These are phyloP conservation scores for Labeo calbasu DNA, from an alignment of 2,797 vertebrate genomes.

Conservation along the genomic window DNA sequence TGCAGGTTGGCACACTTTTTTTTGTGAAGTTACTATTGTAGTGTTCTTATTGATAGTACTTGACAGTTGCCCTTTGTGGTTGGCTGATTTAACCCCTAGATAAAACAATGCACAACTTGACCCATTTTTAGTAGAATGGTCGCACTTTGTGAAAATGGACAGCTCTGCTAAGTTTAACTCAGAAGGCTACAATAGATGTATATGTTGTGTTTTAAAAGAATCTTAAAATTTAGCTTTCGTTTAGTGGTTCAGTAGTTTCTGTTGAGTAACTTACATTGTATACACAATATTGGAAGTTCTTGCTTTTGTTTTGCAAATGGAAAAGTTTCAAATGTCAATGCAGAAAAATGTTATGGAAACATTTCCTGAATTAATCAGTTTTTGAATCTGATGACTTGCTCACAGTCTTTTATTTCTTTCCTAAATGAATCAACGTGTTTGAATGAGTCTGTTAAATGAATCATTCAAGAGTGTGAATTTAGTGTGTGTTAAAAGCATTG, in stretches of 20 bases:
- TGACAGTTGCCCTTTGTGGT: not conserved
- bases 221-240: not conserved
- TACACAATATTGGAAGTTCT: not conserved
- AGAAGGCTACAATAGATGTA: not conserved
- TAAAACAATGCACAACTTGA: not conserved
- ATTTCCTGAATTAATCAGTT: not conserved
- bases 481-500: not conserved
- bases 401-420: not conserved
- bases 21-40: not conserved
- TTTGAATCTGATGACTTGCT: not conserved
- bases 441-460: not conserved
- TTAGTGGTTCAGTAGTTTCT: not conserved
- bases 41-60: not conserved
- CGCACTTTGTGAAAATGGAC: not conserved
- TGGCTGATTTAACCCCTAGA: slow-evolving; percentile 10
- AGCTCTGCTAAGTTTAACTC: not conserved
- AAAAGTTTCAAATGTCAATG: not conserved
- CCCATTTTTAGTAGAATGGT: not conserved
- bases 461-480: not conserved
- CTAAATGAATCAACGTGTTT: not conserved
- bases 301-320: not conserved
- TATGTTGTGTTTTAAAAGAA: not conserved
- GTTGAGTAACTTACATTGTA: not conserved
- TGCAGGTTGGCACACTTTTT: not conserved
- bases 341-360: not conserved